A percentile compares a stretch with the other conserved stretches of the same genome.
phyloP scores from a whole-genome alignment of 2,113 vertebrate species.

The Microcebus jonahi region DNA sequence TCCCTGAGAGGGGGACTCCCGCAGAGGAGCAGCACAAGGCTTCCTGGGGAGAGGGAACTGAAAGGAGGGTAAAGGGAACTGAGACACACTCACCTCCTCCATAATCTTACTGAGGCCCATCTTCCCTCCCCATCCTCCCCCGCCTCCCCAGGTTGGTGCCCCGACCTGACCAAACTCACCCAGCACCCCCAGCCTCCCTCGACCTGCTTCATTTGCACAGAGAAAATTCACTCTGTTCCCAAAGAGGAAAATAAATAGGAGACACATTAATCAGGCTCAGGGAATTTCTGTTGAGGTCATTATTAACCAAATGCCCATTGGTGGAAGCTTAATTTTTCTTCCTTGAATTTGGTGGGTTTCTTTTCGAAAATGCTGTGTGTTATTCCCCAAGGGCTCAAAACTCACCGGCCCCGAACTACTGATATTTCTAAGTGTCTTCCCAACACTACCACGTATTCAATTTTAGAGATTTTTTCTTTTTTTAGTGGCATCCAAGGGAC shows the following conservation, averaged over 20 bases:
- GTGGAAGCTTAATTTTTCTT: background rate
- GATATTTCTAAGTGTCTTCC: background rate
- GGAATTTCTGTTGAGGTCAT: background rate
- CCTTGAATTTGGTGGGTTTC: background rate
- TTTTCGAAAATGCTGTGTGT: background rate
- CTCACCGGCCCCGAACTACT: background rate
- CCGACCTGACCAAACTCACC: background rate
- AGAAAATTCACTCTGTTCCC: background rate
- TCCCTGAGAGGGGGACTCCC: background rate
- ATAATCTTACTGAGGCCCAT: background rate
- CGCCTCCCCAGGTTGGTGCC: background rate
- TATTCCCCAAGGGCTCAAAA: background rate
- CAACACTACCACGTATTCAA: background rate
- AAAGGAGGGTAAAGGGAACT: background rate
- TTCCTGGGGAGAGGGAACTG: background rate
- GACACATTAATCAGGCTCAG: background rate
- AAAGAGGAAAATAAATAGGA: background rate
- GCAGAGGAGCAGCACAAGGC: background rate
- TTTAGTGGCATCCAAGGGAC: background rate
- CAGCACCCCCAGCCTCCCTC: too few species aligned
- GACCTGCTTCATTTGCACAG: background rate
- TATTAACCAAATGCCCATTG: background rate
- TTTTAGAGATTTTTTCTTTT: background rate
- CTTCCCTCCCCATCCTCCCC: background rate
- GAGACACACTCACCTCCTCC: background rate